Conservation (phyloP, 1,140 invertebrate species). For the Diorhabda carinulata region DNA sequence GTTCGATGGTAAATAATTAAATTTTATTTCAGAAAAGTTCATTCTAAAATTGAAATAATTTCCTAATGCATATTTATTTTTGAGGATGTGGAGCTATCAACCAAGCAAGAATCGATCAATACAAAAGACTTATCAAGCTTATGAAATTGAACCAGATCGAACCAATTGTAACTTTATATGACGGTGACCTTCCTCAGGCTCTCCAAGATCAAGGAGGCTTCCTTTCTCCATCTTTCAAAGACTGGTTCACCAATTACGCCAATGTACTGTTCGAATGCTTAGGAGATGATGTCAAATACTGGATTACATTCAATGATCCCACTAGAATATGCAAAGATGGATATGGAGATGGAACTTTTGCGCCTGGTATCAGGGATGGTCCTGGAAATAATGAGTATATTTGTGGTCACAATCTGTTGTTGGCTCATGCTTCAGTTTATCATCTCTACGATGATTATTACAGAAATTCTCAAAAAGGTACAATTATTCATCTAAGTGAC, state of each 20-base stretch:
- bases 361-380: constrained; percentile 48
- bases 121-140: constrained; percentile 12
- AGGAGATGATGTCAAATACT: constrained; percentile 59
- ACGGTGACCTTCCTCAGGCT: constrained; percentile 12
- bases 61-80: neutral
- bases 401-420: constrained; percentile 53
- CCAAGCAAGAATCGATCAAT: constrained; percentile 1
- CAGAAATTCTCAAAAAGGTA: constrained; percentile 26
- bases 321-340: constrained; percentile 56
- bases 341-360: neutral
- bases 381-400: constrained; percentile 54
- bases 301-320: constrained; percentile 73
- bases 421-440: constrained; percentile 54
- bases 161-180: constrained; percentile 10
- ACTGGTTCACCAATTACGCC: constrained; percentile 50
- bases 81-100: constrained; percentile 8
- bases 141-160: constrained; percentile 12
- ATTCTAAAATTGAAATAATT: too few relatives aligned
- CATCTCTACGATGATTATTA: constrained; percentile 54
- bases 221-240: neutral
- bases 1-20: constrained; percentile 11
- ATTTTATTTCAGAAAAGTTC: too few relatives aligned
- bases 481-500: neutral
- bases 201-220: constrained; percentile 14
- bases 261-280: constrained; percentile 55